phyloP scores from a whole-genome alignment of 2,888 invertebrate species.

The Euclidia mi region DNA sequence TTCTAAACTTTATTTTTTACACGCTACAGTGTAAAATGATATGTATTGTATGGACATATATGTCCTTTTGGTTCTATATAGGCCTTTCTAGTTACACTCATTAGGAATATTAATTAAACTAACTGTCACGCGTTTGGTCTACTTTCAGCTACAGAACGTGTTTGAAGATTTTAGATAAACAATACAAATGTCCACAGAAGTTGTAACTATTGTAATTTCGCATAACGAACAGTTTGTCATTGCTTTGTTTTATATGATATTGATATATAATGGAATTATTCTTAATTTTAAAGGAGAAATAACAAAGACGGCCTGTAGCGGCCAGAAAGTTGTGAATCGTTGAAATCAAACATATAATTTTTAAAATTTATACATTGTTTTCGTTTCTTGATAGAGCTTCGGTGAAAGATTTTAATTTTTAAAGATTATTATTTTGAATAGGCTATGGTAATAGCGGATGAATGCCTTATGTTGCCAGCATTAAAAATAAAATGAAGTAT shows the following conservation, averaged over 20 bases:
- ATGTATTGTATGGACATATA: neutral
- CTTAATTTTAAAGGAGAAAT: no score
- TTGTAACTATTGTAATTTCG: slow-evolving; percentile 9
- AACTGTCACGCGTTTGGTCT: slow-evolving; percentile 49
- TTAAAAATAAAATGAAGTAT: no score
- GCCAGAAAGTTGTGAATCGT: no score
- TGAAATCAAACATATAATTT: no score
- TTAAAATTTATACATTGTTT: no score
- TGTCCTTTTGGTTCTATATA: slow-evolving; percentile 8
- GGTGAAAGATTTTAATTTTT: no score
- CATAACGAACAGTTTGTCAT: slow-evolving; percentile 6
- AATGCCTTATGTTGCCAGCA: no score
- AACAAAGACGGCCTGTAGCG: no score
- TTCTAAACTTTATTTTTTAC: slow-evolving; percentile 28
- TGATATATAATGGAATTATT: neutral
- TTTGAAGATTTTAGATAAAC: slow-evolving; percentile 40
- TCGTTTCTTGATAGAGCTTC: no score
- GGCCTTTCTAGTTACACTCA: slow-evolving; percentile 40
- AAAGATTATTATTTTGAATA: no score
- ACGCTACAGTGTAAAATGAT: slow-evolving; percentile 6
- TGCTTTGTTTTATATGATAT: neutral
- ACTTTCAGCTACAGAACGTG: slow-evolving; percentile 38
- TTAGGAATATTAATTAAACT: slow-evolving; percentile 64
- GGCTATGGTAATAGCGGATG: no score
- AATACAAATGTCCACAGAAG: slow-evolving; percentile 11